These are phyloP conservation scores for Artemia sp. DNA, from an alignment of 2,888 invertebrate genomes.

Conservation along the genomic window DNA sequence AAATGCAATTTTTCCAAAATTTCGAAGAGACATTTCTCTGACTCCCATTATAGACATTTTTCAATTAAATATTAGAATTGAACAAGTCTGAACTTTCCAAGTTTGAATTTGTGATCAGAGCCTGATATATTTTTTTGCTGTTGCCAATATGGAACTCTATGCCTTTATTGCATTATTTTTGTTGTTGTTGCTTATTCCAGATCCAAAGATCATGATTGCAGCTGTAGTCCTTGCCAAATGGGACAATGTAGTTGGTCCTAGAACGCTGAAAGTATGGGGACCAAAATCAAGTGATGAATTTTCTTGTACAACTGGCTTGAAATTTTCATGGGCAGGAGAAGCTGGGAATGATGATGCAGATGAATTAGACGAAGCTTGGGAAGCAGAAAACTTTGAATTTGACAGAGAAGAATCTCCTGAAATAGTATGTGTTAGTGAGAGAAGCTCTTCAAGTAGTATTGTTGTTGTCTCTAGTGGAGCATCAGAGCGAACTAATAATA, in stretches of 20 bases:
- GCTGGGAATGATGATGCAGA: neutral
- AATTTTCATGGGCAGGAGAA: conserved; percentile 7
- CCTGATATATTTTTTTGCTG: too few relatives aligned
- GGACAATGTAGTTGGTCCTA: conserved; percentile 4
- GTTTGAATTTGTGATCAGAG: too few relatives aligned
- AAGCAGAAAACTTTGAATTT: neutral
- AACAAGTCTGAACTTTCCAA: too few relatives aligned
- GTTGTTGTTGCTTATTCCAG: too few relatives aligned
- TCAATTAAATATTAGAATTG: too few relatives aligned
- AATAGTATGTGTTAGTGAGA: conserved; percentile 3
- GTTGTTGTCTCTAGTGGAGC: conserved; percentile 1
- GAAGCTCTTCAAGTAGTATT: neutral
- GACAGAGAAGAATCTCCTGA: conserved; percentile 14
- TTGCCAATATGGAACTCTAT: too few relatives aligned
- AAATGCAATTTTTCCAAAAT: too few relatives aligned
- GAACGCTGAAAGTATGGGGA: conserved; percentile 10
- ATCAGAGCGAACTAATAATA: neutral
- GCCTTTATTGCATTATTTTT: too few relatives aligned
- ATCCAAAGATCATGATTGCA: neutral
- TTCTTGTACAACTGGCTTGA: neutral
- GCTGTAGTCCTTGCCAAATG: conserved; percentile 13
- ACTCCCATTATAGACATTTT: too few relatives aligned
- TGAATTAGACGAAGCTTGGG: conserved; percentile 8
- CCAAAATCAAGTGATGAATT: neutral
- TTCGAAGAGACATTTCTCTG: too few relatives aligned